These are phyloP conservation scores for Plecturocebus donacophilus DNA, from an alignment of 2,113 vertebrate genomes.

Conservation along the genomic window DNA sequence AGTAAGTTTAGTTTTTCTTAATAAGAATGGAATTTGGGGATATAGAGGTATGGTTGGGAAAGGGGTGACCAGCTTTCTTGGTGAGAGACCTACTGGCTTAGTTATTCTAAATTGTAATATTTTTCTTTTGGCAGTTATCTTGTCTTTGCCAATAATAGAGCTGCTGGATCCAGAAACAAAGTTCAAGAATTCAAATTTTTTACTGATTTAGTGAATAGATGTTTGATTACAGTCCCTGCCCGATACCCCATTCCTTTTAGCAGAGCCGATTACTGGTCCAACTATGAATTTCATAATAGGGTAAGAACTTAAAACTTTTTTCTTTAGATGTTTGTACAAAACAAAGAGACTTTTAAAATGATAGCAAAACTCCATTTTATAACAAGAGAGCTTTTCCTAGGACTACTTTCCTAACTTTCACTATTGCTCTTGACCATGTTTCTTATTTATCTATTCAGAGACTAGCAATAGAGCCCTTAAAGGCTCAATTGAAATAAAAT, in stretches of 20 bases:
- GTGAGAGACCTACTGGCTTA: conserved; percentile 41
- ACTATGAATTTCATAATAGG: conserved; percentile 98
- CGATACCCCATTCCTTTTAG: conserved; percentile 94
- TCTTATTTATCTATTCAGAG: conserved; percentile 41
- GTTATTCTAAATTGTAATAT: conserved; percentile 62
- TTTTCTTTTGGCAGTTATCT: conserved; percentile 91
- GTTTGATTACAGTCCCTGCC: conserved; percentile 93
- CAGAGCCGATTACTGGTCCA: conserved; percentile 96
- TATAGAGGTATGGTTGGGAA: conserved; percentile 35
- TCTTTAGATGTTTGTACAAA: conserved; percentile 31
- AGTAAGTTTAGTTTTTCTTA: conserved; percentile 89
- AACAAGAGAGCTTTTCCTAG: conserved; percentile 28
- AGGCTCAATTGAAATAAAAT: conserved; percentile 29
- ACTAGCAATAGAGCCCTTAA: conserved; percentile 2
- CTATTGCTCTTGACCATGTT: neutral
- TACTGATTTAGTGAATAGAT: conserved; percentile 94
- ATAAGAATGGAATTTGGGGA: conserved; percentile 55
- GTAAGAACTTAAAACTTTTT: conserved; percentile 83
- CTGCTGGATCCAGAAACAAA: conserved; percentile 84
- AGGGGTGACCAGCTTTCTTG: conserved; percentile 17
- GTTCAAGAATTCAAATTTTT: conserved; percentile 90
- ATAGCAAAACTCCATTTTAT: conserved; percentile 10
- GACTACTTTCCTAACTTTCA: conserved; percentile 20
- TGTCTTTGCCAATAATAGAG: conserved; percentile 91
- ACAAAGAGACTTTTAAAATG: neutral